Conservation (phyloP, 2,888 invertebrate species). For the Bombyx huttoni region DNA sequence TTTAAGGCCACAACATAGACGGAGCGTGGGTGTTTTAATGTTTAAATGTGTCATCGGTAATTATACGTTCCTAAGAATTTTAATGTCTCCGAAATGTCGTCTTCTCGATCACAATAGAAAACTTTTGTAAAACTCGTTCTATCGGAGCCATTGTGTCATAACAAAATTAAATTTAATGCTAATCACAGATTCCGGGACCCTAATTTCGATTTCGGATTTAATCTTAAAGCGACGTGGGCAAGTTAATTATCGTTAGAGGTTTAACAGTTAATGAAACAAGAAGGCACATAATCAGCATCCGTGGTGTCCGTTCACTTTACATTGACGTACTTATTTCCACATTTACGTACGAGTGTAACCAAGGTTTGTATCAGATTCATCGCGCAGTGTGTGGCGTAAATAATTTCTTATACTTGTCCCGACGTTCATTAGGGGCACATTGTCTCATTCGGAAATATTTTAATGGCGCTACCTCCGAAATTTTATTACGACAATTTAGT, state of each 20-base stretch:
- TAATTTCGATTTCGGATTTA: neutral
- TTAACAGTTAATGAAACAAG: slow-evolving; percentile 55
- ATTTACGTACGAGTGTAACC: slow-evolving; percentile 53
- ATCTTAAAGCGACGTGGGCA: slow-evolving; percentile 12
- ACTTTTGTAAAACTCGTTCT: slow-evolving; percentile 49
- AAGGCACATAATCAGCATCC: slow-evolving; percentile 21
- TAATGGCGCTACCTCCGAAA: slow-evolving; percentile 50
- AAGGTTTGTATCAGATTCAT: slow-evolving; percentile 40
- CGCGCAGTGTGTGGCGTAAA: slow-evolving; percentile 59
- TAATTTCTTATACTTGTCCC: slow-evolving; percentile 54
- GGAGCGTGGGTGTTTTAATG: slow-evolving; percentile 67
- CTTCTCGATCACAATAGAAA: slow-evolving; percentile 64
- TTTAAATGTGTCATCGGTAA: slow-evolving; percentile 70
- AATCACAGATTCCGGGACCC: neutral
- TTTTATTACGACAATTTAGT: slow-evolving; percentile 47
- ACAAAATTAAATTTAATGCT: slow-evolving; percentile 25
- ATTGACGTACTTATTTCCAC: slow-evolving; percentile 60
- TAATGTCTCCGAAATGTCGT: slow-evolving; percentile 66
- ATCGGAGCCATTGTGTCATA: slow-evolving; percentile 44
- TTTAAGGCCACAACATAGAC: slow-evolving; percentile 65
- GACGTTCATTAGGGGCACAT: slow-evolving; percentile 56
- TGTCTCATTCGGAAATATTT: slow-evolving; percentile 47
- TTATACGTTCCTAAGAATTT: slow-evolving; percentile 68
- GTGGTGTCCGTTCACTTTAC: slow-evolving; percentile 66
- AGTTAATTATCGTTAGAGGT: slow-evolving; percentile 11